Base-by-base conservation (phyloP, 1,140 invertebrate genomes). In the Pentalonia nigronervosa region DNA sequence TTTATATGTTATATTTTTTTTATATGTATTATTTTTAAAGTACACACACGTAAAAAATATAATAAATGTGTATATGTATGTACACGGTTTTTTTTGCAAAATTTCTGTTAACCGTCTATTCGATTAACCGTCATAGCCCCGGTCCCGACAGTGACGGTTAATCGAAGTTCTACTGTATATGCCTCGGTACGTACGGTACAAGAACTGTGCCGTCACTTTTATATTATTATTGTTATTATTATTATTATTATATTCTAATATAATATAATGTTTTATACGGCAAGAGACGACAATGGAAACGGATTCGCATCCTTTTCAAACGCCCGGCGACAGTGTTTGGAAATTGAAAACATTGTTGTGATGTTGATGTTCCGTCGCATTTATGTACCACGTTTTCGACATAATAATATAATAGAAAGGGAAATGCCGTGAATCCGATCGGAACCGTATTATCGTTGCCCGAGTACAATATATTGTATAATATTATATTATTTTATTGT, bases 261-360 rank as follows among this genome's bases (percentile, higher is more conserved):
- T 34, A 17, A 3, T 4, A 83, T 36, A 20, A 81, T 21, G 7
- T 36, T 36, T 7, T 7, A 20, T 23, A 36, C 76, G 47, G n/a
- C 25, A 0, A 20, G 30, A 87, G 45, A 87, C n/a, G 30, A 87
- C 30, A 50, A 50, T 50, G 86, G 45, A n/a, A 48, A 87, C 45
- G 86, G 86, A 87, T 50, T 87, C 86, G 86, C 45, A 87, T 87
- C 86, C 86, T 87, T 48, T 48, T 34, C 45, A 48, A 21, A 86
- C 84, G 84, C 25, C 36, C 25, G 84, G 23, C 45, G 84, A 41
- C 11, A 30, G 41, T 25, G 30, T 76, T 76, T 76, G 60, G 4
- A 76, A 76, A 76, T 76, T n/a, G 60, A 76, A 76, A 76, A 76
- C 60, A 76, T n/a, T 76, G 60, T 76, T 30, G 60, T n/a, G 60